These are phyloP conservation scores for Lepidochrysops patricia DNA, from an alignment of 2,888 invertebrate species.

Conservation along the genomic window DNA sequence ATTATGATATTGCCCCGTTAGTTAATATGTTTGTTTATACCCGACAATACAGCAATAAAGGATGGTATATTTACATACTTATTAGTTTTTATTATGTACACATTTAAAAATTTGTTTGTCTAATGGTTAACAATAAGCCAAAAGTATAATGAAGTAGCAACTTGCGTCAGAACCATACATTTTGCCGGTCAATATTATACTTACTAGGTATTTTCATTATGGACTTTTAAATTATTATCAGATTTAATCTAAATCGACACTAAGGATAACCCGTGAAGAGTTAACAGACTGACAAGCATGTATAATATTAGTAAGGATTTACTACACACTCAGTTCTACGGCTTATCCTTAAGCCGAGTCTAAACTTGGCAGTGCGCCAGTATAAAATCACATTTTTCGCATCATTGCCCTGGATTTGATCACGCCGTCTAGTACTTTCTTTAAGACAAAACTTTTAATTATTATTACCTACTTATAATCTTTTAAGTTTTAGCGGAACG, in stretches of 20 bases:
- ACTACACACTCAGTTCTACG: too few species aligned
- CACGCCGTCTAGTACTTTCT: conserved; percentile 43
- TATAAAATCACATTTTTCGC: not conserved
- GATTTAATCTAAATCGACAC: too few species aligned
- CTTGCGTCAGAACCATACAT: too few species aligned
- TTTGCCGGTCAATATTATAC: too few species aligned
- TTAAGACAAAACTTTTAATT: too few species aligned
- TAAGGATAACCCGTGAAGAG: too few species aligned
- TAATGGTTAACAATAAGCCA: not conserved
- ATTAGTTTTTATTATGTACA: not conserved
- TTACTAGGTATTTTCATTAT: too few species aligned
- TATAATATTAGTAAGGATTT: too few species aligned
- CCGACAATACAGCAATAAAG: not conserved
- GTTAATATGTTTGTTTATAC: conserved; percentile 1
- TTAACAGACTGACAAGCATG: too few species aligned
- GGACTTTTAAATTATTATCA: too few species aligned
- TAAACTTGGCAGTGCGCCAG: not conserved
- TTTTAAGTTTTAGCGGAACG: not conserved
- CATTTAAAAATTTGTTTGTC: not conserved
- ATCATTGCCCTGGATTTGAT: conserved; percentile 28
- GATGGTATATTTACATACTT: not conserved
- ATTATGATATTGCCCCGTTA: not conserved
- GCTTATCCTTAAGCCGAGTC: not conserved
- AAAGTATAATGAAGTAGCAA: too few species aligned
- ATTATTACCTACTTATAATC: too few species aligned